These are phyloP conservation scores for Lumbricus terrestris DNA, from an alignment of 2,888 invertebrate species.

Conservation along the genomic window DNA sequence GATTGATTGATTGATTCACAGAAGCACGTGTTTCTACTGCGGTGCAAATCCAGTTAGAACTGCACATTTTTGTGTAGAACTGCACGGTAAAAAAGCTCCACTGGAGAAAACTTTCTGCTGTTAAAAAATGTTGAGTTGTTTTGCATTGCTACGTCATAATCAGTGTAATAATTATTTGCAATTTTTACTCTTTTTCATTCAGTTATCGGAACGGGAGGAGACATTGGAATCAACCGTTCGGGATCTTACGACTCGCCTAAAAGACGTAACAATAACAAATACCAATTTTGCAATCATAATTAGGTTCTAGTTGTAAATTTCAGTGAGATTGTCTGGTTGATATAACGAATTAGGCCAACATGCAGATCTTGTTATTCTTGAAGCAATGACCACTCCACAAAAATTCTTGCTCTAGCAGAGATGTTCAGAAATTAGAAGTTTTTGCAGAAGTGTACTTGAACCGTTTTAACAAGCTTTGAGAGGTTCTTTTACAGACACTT, in stretches of 20 bases:
- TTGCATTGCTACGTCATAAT: neutral
- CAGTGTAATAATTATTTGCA: neutral
- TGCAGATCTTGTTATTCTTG: neutral
- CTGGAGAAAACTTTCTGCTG: no score
- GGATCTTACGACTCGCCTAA: constrained; percentile 16
- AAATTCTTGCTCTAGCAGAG: neutral
- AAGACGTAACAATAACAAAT: constrained; percentile 14
- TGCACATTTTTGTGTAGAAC: no score
- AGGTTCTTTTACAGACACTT: neutral
- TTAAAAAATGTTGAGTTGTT: no score
- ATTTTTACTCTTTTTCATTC: neutral
- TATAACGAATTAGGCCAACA: no score
- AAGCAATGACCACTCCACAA: neutral
- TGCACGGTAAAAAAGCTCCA: no score
- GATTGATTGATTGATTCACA: no score
- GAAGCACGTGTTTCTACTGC: no score
- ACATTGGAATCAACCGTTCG: constrained; percentile 18
- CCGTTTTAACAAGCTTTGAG: neutral
- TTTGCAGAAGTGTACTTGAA: neutral
- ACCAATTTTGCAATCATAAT: neutral
- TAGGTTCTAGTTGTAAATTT: no score
- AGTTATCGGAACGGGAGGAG: constrained; percentile 21
- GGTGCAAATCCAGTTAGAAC: no score
- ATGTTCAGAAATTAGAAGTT: neutral
- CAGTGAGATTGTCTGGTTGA: no score